These are phyloP conservation scores for Brachionus rubens DNA, from an alignment of 1,140 invertebrate species.

Conservation along the genomic window DNA sequence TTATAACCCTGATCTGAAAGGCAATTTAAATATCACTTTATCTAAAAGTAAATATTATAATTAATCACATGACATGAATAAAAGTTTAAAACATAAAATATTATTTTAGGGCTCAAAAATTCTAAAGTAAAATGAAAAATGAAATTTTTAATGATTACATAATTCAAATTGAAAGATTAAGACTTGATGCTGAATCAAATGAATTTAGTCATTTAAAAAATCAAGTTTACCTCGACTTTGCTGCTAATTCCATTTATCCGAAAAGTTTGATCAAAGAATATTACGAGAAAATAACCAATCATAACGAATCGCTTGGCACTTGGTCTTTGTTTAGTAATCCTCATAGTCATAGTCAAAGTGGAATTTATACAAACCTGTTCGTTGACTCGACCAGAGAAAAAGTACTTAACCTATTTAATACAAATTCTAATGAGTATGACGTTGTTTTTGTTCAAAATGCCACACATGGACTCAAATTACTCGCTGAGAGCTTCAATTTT, in stretches of 20 bases:
- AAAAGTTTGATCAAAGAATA: slow-evolving; percentile 70
- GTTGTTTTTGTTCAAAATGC: slow-evolving; percentile 87
- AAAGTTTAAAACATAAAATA: not conserved
- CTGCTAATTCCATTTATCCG: slow-evolving; percentile 78
- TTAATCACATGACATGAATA: not conserved
- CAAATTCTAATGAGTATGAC: slow-evolving; percentile 73
- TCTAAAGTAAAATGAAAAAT: not conserved
- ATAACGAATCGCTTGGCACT: slow-evolving; percentile 53
- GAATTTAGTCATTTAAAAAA: slow-evolving; percentile 48
- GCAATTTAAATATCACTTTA: slow-evolving; percentile 19
- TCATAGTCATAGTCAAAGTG: slow-evolving; percentile 70
- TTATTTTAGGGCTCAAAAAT: too few relatives aligned
- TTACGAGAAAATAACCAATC: slow-evolving; percentile 65
- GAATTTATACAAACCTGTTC: slow-evolving; percentile 72
- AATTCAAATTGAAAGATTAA: slow-evolving; percentile 41
- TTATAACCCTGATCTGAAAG: too few relatives aligned
- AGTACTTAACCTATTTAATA: slow-evolving; percentile 79
- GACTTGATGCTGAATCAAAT: slow-evolving; percentile 35
- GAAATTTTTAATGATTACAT: not conserved
- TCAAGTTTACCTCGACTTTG: slow-evolving; percentile 81
- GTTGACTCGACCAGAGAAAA: slow-evolving; percentile 75
- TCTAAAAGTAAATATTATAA: slow-evolving; percentile 46
- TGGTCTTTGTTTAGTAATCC: slow-evolving; percentile 76
- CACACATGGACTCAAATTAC: slow-evolving; percentile 75
- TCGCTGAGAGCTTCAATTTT: slow-evolving; percentile 76